Percentiles rank a stretch among this genome's conserved stretches.
Conservation (phyloP, 1,140 invertebrate genomes). For the Matsumurasca onukii region DNA sequence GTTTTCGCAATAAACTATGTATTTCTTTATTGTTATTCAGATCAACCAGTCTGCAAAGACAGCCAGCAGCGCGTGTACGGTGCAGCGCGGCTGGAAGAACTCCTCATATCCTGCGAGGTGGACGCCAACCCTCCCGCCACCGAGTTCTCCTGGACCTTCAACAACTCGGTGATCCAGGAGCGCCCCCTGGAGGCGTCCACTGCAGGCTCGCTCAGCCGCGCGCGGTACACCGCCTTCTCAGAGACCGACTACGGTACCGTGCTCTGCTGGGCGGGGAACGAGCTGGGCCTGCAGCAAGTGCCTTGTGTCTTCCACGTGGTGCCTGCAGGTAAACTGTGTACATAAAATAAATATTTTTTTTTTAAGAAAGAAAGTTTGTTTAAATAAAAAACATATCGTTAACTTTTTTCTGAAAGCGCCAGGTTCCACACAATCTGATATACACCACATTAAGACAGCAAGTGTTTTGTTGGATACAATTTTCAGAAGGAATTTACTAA, state of each 20-base stretch:
- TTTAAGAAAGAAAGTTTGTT: background rate
- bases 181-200: constrained; percentile 33
- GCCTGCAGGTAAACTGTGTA: constrained; percentile 50
- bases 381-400: background rate
- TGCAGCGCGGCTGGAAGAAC: constrained; percentile 57
- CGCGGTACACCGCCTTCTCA: constrained; percentile 53
- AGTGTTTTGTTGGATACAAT: no score
- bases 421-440: no score
- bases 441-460: no score
- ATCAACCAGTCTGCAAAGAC: constrained; percentile 54
- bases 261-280: constrained; percentile 57
- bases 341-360: constrained; percentile 32
- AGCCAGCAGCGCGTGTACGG: constrained; percentile 55
- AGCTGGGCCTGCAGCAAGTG: constrained; percentile 53
- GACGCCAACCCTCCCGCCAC: constrained; percentile 56
- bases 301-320: constrained; percentile 59
- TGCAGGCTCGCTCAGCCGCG: constrained; percentile 46
- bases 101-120: constrained; percentile 57
- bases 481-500: no score
- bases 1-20: no score
- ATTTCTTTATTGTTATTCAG: no score
- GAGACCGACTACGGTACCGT: constrained; percentile 58
- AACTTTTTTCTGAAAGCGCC: background rate
- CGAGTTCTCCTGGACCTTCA: constrained; percentile 61
- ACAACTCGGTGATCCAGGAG: constrained; percentile 53